Conservation (phyloP, 2,797 vertebrate genomes). For the Meriones psammophilus region DNA sequence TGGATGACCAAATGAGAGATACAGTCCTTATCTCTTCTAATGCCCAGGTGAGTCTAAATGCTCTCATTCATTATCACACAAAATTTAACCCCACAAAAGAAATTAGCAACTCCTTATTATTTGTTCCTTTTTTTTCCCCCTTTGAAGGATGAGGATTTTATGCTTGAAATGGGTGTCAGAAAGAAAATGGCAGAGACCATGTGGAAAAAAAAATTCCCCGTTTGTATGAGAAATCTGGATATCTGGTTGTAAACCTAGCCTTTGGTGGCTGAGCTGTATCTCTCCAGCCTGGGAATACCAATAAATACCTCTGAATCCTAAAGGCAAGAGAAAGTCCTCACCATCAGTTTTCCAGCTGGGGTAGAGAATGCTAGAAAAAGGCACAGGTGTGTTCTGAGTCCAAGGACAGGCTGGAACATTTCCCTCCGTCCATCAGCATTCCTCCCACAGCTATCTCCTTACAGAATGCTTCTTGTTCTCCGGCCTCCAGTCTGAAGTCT, state of each 20-base stretch:
- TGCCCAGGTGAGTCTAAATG: not conserved
- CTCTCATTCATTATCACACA: not conserved
- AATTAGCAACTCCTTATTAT: not conserved
- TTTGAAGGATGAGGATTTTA: not conserved
- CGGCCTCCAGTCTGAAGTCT: not conserved
- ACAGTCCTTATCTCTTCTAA: not conserved
- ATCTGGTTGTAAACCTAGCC: not conserved
- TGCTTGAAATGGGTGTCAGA: not conserved
- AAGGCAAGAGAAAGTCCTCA: not conserved
- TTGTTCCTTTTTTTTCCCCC: not conserved
- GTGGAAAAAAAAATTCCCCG: not conserved
- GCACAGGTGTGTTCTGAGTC: not conserved
- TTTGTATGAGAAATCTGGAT: not conserved
- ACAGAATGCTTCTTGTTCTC: not conserved
- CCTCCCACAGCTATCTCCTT: not conserved
- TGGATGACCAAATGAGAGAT: not conserved
- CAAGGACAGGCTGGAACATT: not conserved
- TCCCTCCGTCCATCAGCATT: not conserved
- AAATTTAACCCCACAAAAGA: not conserved
- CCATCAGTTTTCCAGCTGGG: not conserved
- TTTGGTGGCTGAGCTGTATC: not conserved
- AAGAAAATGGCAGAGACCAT: not conserved
- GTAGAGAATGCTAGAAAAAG: not conserved
- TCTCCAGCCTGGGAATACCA: not conserved
- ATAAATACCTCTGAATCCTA: not conserved